Base-by-base conservation (phyloP, 2,888 invertebrate species). In the Encarsia formosa region DNA sequence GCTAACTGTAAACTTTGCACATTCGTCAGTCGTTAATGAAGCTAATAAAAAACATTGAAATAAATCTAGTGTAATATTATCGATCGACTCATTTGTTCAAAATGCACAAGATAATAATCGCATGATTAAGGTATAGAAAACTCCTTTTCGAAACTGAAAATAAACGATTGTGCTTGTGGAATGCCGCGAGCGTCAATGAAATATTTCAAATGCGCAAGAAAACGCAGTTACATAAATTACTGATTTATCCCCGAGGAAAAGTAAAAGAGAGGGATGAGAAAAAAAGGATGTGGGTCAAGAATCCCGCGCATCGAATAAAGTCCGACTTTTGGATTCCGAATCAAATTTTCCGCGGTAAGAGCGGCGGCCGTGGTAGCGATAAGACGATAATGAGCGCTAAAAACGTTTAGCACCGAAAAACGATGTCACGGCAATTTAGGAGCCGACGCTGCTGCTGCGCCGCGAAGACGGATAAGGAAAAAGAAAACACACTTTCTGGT, bases 161-260 rank as follows among this genome's bases (percentile, higher is more conserved):
- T n/a, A n/a, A n/a, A n/a, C n/a, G n/a, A n/a, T n/a, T n/a, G n/a
- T n/a, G n/a, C n/a, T n/a, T n/a, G n/a, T n/a, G n/a, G n/a, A n/a
- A n/a, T n/a, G n/a, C n/a, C n/a, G n/a, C n/a, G n/a, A 35, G 23
- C 45, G 35, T 22, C 47, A 54, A 47, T 54, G 50, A 39, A 47
- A 54, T 54, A 51, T 48, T 40, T 51, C 41, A 44, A 40, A 37
- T 44, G 48, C 19, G 39, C 16, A 44, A 45, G 45, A 45, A 47
- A 55, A 49, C 49, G 48, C 48, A 47, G 51, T 45, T 55, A 52
- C 52, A 52, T 52, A 49, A 52, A 49, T 55, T 48, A 34, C 46
- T 9, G 16, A n/a, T n/a, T n/a, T n/a, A n/a, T 34, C 34, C 16
- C 31, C 13, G 16, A 20, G 22, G 24, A 32, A 32, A 32, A 26